Base-by-base conservation (phyloP, 2,888 invertebrate genomes). In the Pammene fasciana region DNA sequence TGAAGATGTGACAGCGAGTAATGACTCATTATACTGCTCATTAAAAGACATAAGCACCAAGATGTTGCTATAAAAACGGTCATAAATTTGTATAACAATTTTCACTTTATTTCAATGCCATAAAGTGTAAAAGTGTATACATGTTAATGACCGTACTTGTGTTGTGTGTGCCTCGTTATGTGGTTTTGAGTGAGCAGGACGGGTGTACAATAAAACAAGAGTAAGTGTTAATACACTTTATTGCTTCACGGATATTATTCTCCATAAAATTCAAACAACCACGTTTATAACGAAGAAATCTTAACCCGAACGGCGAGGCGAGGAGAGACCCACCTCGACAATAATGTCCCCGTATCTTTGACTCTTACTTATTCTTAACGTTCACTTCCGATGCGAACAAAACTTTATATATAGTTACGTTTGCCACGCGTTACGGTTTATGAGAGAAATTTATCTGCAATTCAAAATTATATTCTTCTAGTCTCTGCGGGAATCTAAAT, bases 201-300 rank as follows among this genome's bases (percentile, higher is more conserved):
- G n/a, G 54, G 18, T 34, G 72, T 73, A 76, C 80, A 91, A 90
- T 90, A 89, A 92, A 91, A 92, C 86, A 76, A 82, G 77, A 76
- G 77, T 79, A 82, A 90, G 88, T 90, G 89, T 91, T 92, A 86
- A 90, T 90, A 90, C 90, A 92, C 88, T 92, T 92, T 92, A 92
- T 92, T 92, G 92, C 92, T 91, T 92, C 86, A 91, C 90, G 86
- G 90, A 89, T 90, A 92, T 89, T 89, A 88, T 87, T 90, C 89
- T 88, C 87, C 89, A 91, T 92, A 92, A 92, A 92, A 90, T 91
- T 59, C 87, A 86, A 91, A 92, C 90, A 91, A 90, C 86, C 90
- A 90, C 89, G 87, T 90, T 91, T 87, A 90, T 89, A 91, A 92
- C 91, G 90, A 91, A 87, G 89, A 91, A 89, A 89, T 83, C 82